These are phyloP conservation scores for Galeopsomyia nigrocyanea DNA, from an alignment of 2,888 invertebrate species.

Conservation along the genomic window DNA sequence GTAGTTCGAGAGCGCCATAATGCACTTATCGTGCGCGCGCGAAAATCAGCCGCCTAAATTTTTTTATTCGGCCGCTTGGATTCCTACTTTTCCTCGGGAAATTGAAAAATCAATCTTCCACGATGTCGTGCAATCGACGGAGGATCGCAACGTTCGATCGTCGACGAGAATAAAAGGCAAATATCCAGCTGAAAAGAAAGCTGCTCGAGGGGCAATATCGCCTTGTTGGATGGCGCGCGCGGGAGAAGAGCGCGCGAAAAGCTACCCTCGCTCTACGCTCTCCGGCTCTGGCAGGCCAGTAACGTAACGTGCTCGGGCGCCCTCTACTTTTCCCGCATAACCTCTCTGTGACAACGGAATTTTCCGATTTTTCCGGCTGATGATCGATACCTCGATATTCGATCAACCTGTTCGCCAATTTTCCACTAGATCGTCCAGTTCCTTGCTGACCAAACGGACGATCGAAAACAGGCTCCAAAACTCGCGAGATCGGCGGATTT, in stretches of 20 bases:
- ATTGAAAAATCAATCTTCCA: not conserved
- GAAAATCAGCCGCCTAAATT: not conserved
- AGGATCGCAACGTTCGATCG: no score
- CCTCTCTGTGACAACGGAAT: conserved; percentile 26
- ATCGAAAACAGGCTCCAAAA: not conserved
- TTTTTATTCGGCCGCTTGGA: not conserved
- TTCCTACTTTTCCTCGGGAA: not conserved
- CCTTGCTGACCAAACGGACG: not conserved
- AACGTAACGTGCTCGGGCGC: conserved; percentile 29
- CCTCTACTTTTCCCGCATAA: conserved; percentile 45
- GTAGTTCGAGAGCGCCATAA: conserved; percentile 36
- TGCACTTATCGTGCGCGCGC: conserved; percentile 32
- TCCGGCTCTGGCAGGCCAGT: not conserved
- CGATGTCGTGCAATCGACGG: not conserved
- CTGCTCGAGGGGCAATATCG: not conserved
- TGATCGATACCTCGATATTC: not conserved
- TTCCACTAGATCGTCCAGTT: not conserved
- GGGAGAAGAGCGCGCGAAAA: conserved; percentile 50
- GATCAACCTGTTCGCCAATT: no score
- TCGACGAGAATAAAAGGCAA: not conserved
- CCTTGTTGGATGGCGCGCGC: conserved; percentile 33
- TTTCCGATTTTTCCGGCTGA: conserved; percentile 26
- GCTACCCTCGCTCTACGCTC: conserved; percentile 40
- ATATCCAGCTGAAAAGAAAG: not conserved
- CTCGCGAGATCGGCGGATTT: not conserved